Base-by-base conservation (phyloP, 2,888 invertebrate genomes). In the Drosophila pseudotalamancana region DNA sequence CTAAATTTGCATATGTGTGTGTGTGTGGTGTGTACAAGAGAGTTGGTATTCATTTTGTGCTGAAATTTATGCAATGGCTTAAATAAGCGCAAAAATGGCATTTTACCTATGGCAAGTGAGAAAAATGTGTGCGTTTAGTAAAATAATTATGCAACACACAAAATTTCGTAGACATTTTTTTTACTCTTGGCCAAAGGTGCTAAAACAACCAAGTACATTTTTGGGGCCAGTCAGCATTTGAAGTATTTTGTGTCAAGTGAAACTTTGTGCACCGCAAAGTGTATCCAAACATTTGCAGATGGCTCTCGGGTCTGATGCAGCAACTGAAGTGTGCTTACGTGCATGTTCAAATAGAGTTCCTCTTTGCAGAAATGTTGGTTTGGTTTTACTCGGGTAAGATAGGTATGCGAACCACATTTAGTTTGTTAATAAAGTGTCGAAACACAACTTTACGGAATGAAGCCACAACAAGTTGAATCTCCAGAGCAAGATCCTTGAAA, bases 11-110 rank as follows among this genome's bases (percentile, higher is more conserved):
- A 87, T 87, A 80, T 55, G 57, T 70, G 65, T 55, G 49, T 50
- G 49, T 29, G 50, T 18, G 18, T 4, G 4, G 32, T 51, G 46
- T 16, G 34, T 46, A 11, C 23, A 8, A 21, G 39, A 25, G 27
- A 53, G 60, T 62, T 55, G 64, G 59, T 71, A 72, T 71, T 71
- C 70, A 72, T 60, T 72, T 60, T 72, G 32, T 50, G 73, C 29
- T 68, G 48, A 87, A 86, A 83, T 87, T 87, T 87, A 83, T 83
- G 88, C 82, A 87, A 87, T 79, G 62, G 87, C 72, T 87, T 82
- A 87, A 82, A 85, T 73, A 85, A 82, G 86, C 83, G 86, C 76
- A 82, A 87, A 82, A 82, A 85, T 82, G 76, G 48, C 83, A 82
- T 72, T 79, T 87, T 82, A 66, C 62, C 62, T 76, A 57, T 65